Evolutionary conservation across 2,888 invertebrate genomes (phyloP).

Genomic region (Chesias legatella): DNA sequence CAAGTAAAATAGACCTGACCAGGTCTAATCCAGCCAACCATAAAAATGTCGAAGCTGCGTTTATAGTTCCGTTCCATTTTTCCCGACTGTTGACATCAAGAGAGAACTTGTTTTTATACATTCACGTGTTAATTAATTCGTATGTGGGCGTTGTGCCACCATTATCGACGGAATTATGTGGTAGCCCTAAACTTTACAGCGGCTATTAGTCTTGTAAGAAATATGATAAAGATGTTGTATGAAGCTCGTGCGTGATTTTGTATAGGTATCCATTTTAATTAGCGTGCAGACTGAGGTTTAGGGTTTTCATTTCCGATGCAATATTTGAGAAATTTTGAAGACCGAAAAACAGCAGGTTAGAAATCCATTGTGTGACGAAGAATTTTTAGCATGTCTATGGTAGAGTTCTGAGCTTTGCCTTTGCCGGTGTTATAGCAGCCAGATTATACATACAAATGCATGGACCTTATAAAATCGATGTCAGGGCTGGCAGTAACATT

Average conservation of each 20-base stretch:
- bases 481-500: too few relatives aligned
- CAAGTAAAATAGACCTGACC: constrained; percentile 5
- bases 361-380: too few relatives aligned
- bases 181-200: constrained; percentile 71
- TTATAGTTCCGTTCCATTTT: constrained; percentile 67
- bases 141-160: constrained; percentile 67
- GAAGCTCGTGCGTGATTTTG: constrained; percentile 44
- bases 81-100: constrained; percentile 61
- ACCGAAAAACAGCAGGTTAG: too few relatives aligned
- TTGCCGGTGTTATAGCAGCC: too few relatives aligned
- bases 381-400: too few relatives aligned
- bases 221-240: constrained; percentile 59
- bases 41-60: constrained; percentile 63
- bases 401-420: too few relatives aligned
- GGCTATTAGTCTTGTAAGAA: constrained; percentile 58
- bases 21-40: constrained; percentile 52
- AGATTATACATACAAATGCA: too few relatives aligned
- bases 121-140: constrained; percentile 75
- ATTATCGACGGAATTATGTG: constrained; percentile 74
- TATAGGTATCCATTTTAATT: constrained; percentile 42
- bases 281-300: constrained; percentile 26
- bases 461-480: too few relatives aligned
- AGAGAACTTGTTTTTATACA: constrained; percentile 65
- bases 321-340: too few relatives aligned
- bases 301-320: constrained; percentile 1